These are phyloP conservation scores for Aptenodytes patagonicus DNA, from an alignment of 2,113 vertebrate species.

Conservation along the genomic window DNA sequence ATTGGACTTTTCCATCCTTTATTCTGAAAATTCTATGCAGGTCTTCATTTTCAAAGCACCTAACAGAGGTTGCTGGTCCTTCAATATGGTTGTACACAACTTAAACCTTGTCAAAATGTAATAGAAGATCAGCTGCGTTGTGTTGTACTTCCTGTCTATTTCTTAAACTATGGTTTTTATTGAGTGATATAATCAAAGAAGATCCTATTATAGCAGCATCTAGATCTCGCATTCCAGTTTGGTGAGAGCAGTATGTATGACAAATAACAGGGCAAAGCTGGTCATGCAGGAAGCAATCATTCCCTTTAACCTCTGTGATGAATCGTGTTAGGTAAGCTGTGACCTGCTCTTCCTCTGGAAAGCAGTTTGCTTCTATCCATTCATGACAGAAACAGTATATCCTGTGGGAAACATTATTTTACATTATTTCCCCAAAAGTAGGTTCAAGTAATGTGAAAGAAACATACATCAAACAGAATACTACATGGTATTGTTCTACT, in stretches of 20 bases:
- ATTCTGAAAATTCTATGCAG: neutral
- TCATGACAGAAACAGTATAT: neutral
- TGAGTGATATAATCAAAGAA: conserved; percentile 20
- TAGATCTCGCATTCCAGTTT: neutral
- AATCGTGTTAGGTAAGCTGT: neutral
- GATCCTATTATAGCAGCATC: neutral
- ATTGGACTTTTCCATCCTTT: neutral
- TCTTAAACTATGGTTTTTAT: neutral
- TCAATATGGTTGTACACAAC: neutral
- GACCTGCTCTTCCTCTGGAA: neutral
- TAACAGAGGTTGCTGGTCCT: neutral
- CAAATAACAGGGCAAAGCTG: conserved; percentile 11
- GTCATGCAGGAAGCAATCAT: neutral
- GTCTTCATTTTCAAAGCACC: neutral
- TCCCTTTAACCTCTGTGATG: conserved; percentile 1
- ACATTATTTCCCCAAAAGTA: neutral
- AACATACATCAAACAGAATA: neutral
- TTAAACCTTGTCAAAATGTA: neutral
- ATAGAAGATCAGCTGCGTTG: neutral
- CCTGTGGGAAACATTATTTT: conserved; percentile 8
- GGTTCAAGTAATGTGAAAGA: neutral
- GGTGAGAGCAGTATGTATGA: neutral
- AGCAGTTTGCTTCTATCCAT: neutral
- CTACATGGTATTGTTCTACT: neutral
- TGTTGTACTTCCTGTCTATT: neutral